phyloP scores from a whole-genome alignment of 2,113 vertebrate genomes.

The Abramis brama region DNA sequence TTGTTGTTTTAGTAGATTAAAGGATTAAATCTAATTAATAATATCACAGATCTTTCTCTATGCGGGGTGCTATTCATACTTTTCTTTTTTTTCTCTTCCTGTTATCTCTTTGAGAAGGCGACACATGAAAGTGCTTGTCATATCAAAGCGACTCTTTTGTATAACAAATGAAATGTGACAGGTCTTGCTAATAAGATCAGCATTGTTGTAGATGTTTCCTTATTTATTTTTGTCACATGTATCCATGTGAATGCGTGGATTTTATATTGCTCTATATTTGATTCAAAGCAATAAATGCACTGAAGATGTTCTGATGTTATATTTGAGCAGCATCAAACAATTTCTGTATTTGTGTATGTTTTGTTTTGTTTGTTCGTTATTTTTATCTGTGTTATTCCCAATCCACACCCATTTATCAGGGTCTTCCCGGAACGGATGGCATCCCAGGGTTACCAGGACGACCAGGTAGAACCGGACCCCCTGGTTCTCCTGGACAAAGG shows the following conservation, averaged over 20 bases:
- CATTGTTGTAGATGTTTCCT: slow-evolving; percentile 4
- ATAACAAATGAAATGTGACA: slow-evolving; percentile 34
- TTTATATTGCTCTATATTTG: slow-evolving; percentile 19
- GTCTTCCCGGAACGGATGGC: slow-evolving; percentile 84
- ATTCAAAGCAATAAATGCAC: slow-evolving; percentile 22
- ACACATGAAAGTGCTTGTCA: slow-evolving; percentile 40
- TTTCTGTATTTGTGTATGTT: not conserved
- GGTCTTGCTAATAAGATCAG: slow-evolving; percentile 26
- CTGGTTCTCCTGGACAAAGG: slow-evolving; percentile 81
- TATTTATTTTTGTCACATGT: slow-evolving; percentile 16
- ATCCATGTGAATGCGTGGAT: not conserved
- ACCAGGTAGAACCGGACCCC: slow-evolving; percentile 82
- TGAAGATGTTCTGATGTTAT: slow-evolving; percentile 18
- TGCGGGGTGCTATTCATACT: slow-evolving; percentile 13
- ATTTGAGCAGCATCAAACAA: slow-evolving; percentile 3
- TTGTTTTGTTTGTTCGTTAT: slow-evolving; percentile 33
- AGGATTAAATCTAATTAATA: slow-evolving; percentile 36
- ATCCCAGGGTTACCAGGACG: slow-evolving; percentile 87
- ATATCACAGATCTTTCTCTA: not conserved
- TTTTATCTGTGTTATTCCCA: not conserved
- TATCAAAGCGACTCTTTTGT: slow-evolving; percentile 46
- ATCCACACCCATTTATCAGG: slow-evolving; percentile 69
- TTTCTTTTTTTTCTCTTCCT: not conserved
- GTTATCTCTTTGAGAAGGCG: slow-evolving; percentile 9
- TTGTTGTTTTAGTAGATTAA: slow-evolving; percentile 36